Percentiles rank a stretch among this genome's conserved stretches.
These are phyloP conservation scores for Halcyon smyrnensis DNA, from an alignment of 2,797 vertebrate genomes.

Conservation along the genomic window DNA sequence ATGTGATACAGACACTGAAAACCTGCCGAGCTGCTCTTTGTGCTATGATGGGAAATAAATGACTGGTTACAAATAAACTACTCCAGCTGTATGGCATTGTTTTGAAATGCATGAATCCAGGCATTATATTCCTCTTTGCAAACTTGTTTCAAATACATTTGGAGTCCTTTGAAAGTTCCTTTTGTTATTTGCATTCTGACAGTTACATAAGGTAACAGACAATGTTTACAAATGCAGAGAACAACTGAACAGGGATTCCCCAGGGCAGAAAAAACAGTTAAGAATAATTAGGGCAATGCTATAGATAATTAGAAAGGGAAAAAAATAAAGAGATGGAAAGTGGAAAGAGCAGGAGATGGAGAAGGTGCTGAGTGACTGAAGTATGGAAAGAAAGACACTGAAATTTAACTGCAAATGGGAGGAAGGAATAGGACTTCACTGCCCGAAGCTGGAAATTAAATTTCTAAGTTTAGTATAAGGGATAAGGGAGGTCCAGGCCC, in stretches of 20 bases:
- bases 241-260: background rate
- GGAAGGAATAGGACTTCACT: background rate
- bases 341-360: background rate
- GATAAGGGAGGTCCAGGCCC: background rate
- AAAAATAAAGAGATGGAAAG: background rate
- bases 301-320: background rate
- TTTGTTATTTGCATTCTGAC: background rate
- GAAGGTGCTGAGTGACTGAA: background rate
- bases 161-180: background rate
- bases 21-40: background rate
- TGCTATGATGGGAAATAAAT: background rate
- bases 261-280: background rate
- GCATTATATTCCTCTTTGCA: background rate
- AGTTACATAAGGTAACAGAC: background rate
- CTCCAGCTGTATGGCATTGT: background rate
- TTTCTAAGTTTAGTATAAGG: background rate
- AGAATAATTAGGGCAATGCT: background rate
- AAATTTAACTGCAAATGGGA: background rate
- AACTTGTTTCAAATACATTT: background rate
- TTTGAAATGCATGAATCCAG: background rate
- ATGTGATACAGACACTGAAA: background rate
- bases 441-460: constrained; percentile 9
- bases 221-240: background rate
- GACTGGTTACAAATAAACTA: background rate
- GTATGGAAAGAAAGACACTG: background rate